Evolutionary conservation across 2,797 vertebrate genomes (phyloP).

Genomic region (Microctenopoma lineatum): DNA sequence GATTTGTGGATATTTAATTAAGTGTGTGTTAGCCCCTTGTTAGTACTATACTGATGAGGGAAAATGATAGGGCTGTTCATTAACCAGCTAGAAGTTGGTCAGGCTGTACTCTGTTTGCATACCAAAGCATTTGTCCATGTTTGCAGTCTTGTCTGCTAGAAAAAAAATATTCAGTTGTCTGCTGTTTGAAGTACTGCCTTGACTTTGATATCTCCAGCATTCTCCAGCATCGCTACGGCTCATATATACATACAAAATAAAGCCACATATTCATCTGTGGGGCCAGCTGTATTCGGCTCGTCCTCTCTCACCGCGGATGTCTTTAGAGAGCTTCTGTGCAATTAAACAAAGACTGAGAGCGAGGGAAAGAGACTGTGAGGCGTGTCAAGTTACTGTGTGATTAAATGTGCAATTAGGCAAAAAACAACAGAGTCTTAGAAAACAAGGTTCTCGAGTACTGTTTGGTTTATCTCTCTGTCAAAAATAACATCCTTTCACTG

Average conservation of each 20-base stretch:
- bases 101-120: neutral
- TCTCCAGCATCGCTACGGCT: conserved; percentile 4
- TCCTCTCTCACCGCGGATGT: neutral
- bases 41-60: neutral
- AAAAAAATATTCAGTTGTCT: neutral
- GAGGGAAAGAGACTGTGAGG: neutral
- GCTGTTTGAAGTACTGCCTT: conserved; percentile 3
- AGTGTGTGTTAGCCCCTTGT: neutral
- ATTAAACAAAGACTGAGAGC: neutral
- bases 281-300: conserved; percentile 12
- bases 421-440: neutral
- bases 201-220: neutral
- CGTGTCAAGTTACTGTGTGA: conserved; percentile 6
- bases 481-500: neutral
- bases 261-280: conserved; percentile 7
- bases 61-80: neutral
- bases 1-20: neutral
- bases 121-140: neutral
- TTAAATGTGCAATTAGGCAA: conserved; percentile 2
- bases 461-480: neutral
- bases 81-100: neutral
- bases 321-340: conserved; percentile 19
- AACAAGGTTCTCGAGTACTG: neutral
- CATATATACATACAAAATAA: neutral
- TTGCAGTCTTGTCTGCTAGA: conserved; percentile 4